Evolutionary conservation across 2,888 invertebrate species (phyloP).

Genomic region (Auanema sp.): DNA sequence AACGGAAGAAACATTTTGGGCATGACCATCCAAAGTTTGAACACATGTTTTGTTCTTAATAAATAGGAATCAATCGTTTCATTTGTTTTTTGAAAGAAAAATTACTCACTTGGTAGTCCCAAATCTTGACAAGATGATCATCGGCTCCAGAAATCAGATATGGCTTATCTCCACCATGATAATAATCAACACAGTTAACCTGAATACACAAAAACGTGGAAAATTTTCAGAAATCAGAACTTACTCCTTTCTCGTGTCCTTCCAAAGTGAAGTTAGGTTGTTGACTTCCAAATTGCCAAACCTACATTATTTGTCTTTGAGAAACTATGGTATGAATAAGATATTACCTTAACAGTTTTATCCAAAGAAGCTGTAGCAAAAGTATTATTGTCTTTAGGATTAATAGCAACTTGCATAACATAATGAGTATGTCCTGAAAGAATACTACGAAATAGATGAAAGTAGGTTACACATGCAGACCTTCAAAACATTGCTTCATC

Average conservation of each 20-base stretch:
- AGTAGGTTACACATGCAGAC: slow-evolving; percentile 65
- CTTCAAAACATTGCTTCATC: slow-evolving; percentile 97
- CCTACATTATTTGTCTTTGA: slow-evolving; percentile 11
- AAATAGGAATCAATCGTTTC: not conserved
- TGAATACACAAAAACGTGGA: slow-evolving; percentile 12
- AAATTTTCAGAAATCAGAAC: slow-evolving; percentile 7
- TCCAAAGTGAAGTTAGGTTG: slow-evolving; percentile 96
- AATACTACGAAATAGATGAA: not conserved
- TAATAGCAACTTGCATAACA: slow-evolving; percentile 98
- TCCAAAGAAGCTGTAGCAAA: slow-evolving; percentile 99
- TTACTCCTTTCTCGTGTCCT: slow-evolving; percentile 89
- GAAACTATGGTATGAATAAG: not conserved
- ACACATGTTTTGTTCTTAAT: slow-evolving; percentile 46
- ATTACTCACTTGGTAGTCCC: slow-evolving; percentile 82
- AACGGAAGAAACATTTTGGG: slow-evolving; percentile 85
- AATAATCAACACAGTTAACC: slow-evolving; percentile 96
- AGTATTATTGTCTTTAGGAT: slow-evolving; percentile 99
- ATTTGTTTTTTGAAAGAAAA: not conserved
- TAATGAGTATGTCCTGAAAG: slow-evolving; percentile 83
- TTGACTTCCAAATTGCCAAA: slow-evolving; percentile 97
- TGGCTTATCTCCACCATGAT: slow-evolving; percentile 97
- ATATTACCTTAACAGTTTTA: slow-evolving; percentile 81
- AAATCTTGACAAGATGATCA: slow-evolving; percentile 94
- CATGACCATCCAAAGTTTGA: slow-evolving; percentile 90
- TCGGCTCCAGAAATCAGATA: slow-evolving; percentile 98